phyloP scores from a whole-genome alignment of 2,797 vertebrate species.

The Gila robusta region DNA sequence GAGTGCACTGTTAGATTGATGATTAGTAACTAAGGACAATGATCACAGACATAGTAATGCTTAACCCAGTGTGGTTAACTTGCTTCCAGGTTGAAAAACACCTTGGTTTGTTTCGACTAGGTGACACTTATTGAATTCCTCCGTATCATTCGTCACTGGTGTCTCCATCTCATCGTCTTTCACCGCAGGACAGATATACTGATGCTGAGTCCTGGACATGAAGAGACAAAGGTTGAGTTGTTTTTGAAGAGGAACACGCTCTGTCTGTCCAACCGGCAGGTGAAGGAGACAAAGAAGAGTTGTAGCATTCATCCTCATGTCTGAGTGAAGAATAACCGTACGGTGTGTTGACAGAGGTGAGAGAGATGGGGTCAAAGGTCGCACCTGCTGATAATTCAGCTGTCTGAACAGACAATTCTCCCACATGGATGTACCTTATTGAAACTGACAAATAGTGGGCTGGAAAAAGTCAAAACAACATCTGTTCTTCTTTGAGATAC shows the following conservation, averaged over 20 bases:
- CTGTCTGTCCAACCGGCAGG: conserved; percentile 63
- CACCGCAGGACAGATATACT: not conserved
- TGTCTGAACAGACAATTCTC: conserved; percentile 44
- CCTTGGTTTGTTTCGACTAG: conserved; percentile 7
- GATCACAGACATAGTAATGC: not conserved
- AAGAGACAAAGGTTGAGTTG: conserved; percentile 23
- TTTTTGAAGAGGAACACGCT: not conserved
- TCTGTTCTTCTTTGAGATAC: conserved; percentile 22
- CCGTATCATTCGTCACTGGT: conserved; percentile 4
- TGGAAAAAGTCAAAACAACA: conserved; percentile 25
- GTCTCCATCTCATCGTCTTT: conserved; percentile 22
- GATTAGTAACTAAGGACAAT: not conserved
- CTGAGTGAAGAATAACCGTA: conserved; percentile 61
- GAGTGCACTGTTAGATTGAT: not conserved
- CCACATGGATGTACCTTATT: conserved; percentile 32
- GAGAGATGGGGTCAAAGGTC: conserved; percentile 71
- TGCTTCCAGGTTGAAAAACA: not conserved
- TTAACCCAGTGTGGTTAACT: conserved; percentile 8
- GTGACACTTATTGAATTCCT: conserved; percentile 13
- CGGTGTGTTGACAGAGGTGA: conserved; percentile 73
- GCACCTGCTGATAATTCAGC: conserved; percentile 71
- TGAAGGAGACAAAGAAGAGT: conserved; percentile 74
- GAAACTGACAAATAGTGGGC: conserved; percentile 12
- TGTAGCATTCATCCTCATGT: conserved; percentile 67
- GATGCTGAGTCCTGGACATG: conserved; percentile 26